Base-by-base conservation (phyloP, 2,888 invertebrate genomes). In the Agrochola litura region DNA sequence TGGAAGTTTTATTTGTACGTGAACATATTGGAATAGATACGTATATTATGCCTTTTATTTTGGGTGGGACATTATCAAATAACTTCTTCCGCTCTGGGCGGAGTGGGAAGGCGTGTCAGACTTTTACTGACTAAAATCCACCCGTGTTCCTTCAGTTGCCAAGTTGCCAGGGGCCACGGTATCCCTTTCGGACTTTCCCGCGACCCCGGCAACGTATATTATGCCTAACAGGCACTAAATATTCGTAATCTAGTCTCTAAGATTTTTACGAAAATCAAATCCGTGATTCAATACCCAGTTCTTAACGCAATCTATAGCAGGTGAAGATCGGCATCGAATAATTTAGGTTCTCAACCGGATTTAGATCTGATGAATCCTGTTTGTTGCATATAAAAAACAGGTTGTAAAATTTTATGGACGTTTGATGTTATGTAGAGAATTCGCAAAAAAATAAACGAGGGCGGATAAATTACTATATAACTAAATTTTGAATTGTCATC, bases 331-430 rank as follows among this genome's bases (percentile, higher is more conserved):
- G 19, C 43, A 46, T 41, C 25, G 22, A 58, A 61, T 77, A 65
- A 14, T 64, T 56, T 49, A 19, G 19, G 64, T 65, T 67, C 22
- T 25, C 2, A 76, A 61, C 83, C 61, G 77, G 77, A 77, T 77
- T 30, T 54, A 56, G 16, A 43, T 66, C 41, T 10, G 2, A n/a
- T 19, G 30, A 52, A 49, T 56, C 37, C 43, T 43, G 22, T 49
- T 70, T 60, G 16, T 61, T n/a, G 0, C 3, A 1, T 6, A 54
- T 37, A 19, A 25, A 16, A 58, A 64, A 58, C 66, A 16, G 1
- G 46, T 66, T 49, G 56, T 4, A 6, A 6, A 37, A 30, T 65
- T 22, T 64, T 72, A 43, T 37, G 2, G 1, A 6, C 30, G 6
- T 0, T 82, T 58, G 0, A 46, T 37, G 41, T 54, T 46, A 19